Evolutionary conservation across 2,797 vertebrate genomes (phyloP).

Genomic region (Myripristis murdjan): DNA sequence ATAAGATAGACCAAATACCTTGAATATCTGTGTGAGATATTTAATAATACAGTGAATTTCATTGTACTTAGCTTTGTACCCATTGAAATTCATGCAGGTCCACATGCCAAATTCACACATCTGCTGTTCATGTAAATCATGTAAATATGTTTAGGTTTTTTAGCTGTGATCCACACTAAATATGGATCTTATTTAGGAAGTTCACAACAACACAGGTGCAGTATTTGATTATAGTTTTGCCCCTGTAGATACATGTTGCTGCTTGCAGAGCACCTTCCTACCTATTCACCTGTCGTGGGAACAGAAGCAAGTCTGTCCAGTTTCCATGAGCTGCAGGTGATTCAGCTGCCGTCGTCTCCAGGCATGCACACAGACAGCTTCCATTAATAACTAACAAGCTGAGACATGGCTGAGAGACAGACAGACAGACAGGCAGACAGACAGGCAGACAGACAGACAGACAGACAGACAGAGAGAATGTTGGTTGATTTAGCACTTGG

Average conservation of each 20-base stretch:
- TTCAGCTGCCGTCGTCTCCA: conserved; percentile 9
- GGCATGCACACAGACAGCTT: background rate
- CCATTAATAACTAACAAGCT: conserved; percentile 25
- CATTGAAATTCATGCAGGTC: too few species aligned
- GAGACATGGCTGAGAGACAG: background rate
- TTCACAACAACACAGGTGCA: conserved; percentile 31
- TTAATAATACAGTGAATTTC: too few species aligned
- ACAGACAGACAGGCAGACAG: background rate
- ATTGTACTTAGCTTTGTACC: too few species aligned
- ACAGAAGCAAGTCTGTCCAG: conserved; percentile 64
- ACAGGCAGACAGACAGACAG: conserved; percentile 2
- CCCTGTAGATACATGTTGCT: conserved; percentile 30
- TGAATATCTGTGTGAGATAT: too few species aligned
- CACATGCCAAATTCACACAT: too few species aligned
- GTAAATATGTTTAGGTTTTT: background rate
- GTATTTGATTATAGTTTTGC: background rate
- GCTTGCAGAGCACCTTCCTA: conserved; percentile 39
- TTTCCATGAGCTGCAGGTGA: conserved; percentile 21
- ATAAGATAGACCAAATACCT: too few species aligned
- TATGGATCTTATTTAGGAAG: background rate
- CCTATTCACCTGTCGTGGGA: conserved; percentile 58
- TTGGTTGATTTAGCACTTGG: too few species aligned
- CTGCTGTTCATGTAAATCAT: background rate
- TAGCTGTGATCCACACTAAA: background rate
- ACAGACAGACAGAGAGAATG: background rate